These are phyloP conservation scores for Drosophila siamana DNA, from an alignment of 2,888 invertebrate genomes.

Conservation along the genomic window DNA sequence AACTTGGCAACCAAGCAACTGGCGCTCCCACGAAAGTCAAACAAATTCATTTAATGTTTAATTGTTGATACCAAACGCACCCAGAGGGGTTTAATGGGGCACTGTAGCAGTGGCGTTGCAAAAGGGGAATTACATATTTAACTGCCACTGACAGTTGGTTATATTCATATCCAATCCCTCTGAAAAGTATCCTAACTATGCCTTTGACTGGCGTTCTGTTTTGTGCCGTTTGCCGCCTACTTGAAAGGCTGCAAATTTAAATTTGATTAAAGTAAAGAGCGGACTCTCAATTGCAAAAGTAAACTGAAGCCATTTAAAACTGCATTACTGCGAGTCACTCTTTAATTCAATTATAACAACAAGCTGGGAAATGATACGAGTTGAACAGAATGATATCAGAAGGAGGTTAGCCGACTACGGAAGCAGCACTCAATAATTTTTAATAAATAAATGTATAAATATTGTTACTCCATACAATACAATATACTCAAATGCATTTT, in stretches of 20 bases:
- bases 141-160: background rate
- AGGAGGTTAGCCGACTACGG: slow-evolving; percentile 2
- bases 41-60: slow-evolving; percentile 78
- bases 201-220: slow-evolving; percentile 47
- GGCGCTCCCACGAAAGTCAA: slow-evolving; percentile 78
- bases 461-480: too few relatives aligned
- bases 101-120: slow-evolving; percentile 31
- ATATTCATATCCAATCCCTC: background rate
- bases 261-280: slow-evolving; percentile 65
- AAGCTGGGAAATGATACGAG: slow-evolving; percentile 8
- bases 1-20: slow-evolving; percentile 31
- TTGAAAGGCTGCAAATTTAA: slow-evolving; percentile 61
- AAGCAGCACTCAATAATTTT: too few relatives aligned
- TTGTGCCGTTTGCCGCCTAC: slow-evolving; percentile 39
- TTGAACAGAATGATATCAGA: background rate
- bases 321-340: slow-evolving; percentile 3
- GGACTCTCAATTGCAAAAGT: slow-evolving; percentile 67
- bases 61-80: slow-evolving; percentile 50
- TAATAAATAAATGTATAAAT: too few relatives aligned
- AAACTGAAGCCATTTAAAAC: slow-evolving; percentile 28
- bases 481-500: too few relatives aligned
- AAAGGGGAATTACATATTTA: background rate
- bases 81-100: slow-evolving; percentile 20
- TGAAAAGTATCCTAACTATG: background rate
- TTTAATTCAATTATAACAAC: slow-evolving; percentile 42